Evolutionary conservation across 1,140 invertebrate genomes (phyloP).

Genomic region (Plutomurus gul): DNA sequence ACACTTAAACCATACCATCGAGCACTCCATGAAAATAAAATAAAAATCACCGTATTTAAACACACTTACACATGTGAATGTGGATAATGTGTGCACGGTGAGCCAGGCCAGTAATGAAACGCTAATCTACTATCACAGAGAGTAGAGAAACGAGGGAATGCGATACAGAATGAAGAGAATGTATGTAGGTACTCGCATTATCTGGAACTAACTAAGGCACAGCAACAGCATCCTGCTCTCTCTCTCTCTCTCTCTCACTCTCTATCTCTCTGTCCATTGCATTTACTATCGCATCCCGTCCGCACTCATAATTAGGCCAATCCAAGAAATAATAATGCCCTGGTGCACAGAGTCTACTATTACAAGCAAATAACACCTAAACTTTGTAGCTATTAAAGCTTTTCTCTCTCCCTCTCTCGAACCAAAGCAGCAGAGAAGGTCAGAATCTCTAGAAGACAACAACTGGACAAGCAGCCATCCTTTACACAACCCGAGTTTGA

Average conservation of each 20-base stretch:
- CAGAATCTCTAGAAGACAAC: conserved; percentile 8
- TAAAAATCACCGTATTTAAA: conserved; percentile 1
- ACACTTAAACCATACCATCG: not conserved
- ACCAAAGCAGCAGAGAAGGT: conserved; percentile 12
- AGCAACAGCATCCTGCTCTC: not conserved
- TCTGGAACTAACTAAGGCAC: too few species aligned
- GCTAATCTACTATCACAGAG: too few species aligned
- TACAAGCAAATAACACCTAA: conserved; percentile 1
- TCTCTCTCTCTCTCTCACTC: not conserved
- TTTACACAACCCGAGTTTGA: not conserved
- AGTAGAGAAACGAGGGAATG: too few species aligned
- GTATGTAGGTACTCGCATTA: too few species aligned
- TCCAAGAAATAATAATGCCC: conserved; percentile 23
- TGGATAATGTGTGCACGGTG: too few species aligned
- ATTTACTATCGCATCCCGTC: not conserved
- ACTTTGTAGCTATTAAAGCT: not conserved
- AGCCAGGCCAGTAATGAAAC: too few species aligned
- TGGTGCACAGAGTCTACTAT: not conserved
- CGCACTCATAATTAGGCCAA: conserved; percentile 21
- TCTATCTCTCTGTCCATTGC: not conserved
- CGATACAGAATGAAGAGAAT: too few species aligned
- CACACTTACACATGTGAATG: too few species aligned
- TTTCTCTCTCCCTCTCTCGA: not conserved
- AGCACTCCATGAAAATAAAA: conserved; percentile 15
- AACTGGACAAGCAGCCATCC: not conserved